These are phyloP conservation scores for Ptychoptera contaminata DNA, from an alignment of 2,888 invertebrate species.

Conservation along the genomic window DNA sequence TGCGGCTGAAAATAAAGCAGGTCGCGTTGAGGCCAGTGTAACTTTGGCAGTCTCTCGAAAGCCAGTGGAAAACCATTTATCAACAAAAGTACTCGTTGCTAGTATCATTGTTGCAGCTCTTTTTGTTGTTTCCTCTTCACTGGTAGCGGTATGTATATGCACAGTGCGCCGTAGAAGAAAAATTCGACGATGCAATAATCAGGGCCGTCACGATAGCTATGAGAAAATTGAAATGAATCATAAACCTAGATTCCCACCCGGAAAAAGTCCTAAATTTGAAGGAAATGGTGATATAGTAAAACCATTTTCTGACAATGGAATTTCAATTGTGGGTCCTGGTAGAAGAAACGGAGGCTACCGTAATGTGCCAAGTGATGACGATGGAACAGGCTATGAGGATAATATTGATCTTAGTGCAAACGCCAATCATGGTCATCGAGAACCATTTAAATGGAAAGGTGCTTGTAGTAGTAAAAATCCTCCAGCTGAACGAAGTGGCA, in stretches of 20 bases:
- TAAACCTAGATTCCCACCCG: slow-evolving; percentile 24
- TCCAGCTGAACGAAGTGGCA: not conserved
- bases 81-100: slow-evolving; percentile 45
- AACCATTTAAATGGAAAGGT: slow-evolving; percentile 22
- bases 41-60: slow-evolving; percentile 53
- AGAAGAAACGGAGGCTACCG: slow-evolving; percentile 53
- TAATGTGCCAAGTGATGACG: slow-evolving; percentile 54
- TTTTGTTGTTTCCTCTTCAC: slow-evolving; percentile 47
- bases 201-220: slow-evolving; percentile 45
- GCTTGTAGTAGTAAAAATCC: slow-evolving; percentile 14
- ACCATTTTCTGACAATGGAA: slow-evolving; percentile 17
- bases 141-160: slow-evolving; percentile 47
- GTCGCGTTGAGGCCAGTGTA: slow-evolving; percentile 56
- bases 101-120: slow-evolving; percentile 54
- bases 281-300: slow-evolving; percentile 11
- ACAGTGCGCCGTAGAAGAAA: slow-evolving; percentile 41
- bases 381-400: slow-evolving; percentile 42
- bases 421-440: slow-evolving; percentile 9
- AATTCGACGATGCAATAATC: slow-evolving; percentile 34
- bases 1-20: slow-evolving; percentile 66
- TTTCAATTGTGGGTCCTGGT: slow-evolving; percentile 29
- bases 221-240: slow-evolving; percentile 66
- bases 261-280: slow-evolving; percentile 22
- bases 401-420: slow-evolving; percentile 22
- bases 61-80: slow-evolving; percentile 40